Base-by-base conservation (phyloP, 2,113 vertebrate species). In the Tupaia tana region DNA sequence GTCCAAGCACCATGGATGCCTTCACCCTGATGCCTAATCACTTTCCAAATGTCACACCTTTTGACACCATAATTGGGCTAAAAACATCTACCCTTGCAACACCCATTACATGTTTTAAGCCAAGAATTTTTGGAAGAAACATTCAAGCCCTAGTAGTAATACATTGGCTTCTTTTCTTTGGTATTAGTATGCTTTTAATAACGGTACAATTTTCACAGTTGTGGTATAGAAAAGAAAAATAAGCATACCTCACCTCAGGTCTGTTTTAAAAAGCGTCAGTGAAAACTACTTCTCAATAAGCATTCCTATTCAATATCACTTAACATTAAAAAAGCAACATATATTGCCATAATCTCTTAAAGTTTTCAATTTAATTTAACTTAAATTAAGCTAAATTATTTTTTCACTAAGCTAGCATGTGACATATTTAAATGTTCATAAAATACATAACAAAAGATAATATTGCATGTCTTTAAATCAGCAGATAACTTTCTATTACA, bases 391-490 rank as follows among this genome's bases (percentile, higher is more conserved):
- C 64, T 78, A 73, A 88, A 61, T 7, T 43, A 73, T 43, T 71
- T 52, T 90, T 87, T 81, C 69, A 87, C 56, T 64, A 74, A 25
- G 0, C 66, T 84, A 20, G 9, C 58, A 89, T 11, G 24, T 79
- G 24, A 43, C 24, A 27, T 29, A 2, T 54, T 69, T 18, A 87
- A 34, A 74, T 54, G 27, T 59, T 27, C 7, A 34, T 70, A 61
- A 74, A 86, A 66, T 52, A 27, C 34, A 97, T 94, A 95, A n/a
- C 52, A 34, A 78, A 96, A 59, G 14, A 69, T 16, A 34, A 91
- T 73, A 3, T 43, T 92, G 7, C 20, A 90, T 2, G 9, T 95
- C 20, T 71, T 83, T 9, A 54, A 93, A 31, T 4, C 10, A 71
- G 4, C 1, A 71, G 52, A 19, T 64, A 66, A 13, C 94, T 86